Percentiles rank a stretch among this genome's conserved stretches.
phyloP scores from a whole-genome alignment of 1,140 invertebrate species.

The Anastrepha ludens region DNA sequence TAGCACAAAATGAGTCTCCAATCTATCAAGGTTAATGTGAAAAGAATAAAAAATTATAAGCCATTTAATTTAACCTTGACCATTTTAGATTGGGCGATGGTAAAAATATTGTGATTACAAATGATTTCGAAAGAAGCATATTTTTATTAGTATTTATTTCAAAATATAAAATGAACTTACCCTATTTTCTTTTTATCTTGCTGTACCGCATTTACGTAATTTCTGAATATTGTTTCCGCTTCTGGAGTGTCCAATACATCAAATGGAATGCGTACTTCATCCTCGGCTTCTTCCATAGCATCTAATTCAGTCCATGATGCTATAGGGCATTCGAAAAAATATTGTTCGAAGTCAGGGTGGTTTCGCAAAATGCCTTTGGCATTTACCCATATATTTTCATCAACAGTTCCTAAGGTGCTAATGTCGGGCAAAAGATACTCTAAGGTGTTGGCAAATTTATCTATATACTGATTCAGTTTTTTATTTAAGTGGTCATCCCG shows the following conservation, averaged over 20 bases:
- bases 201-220: slow-evolving; percentile 92
- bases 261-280: slow-evolving; percentile 88
- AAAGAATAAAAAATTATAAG: too few species aligned
- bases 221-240: slow-evolving; percentile 93
- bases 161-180: slow-evolving; percentile 77
- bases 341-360: slow-evolving; percentile 91
- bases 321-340: slow-evolving; percentile 90
- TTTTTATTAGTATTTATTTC: not conserved
- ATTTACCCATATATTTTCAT: slow-evolving; percentile 88
- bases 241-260: slow-evolving; percentile 93
- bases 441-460: slow-evolving; percentile 86
- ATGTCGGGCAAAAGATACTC: slow-evolving; percentile 89
- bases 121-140: too few species aligned
- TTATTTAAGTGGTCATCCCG: slow-evolving; percentile 90
- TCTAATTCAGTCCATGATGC: slow-evolving; percentile 85
- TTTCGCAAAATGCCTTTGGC: slow-evolving; percentile 88
- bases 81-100: too few species aligned
- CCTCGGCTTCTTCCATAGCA: slow-evolving; percentile 79
- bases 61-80: too few species aligned
- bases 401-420: slow-evolving; percentile 78
- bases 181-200: slow-evolving; percentile 92
- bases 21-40: too few species aligned
- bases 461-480: slow-evolving; percentile 87
- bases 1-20: too few species aligned
- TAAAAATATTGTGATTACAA: too few species aligned